Evolutionary conservation across 1,140 invertebrate genomes (phyloP), one percentile per base, ranked within the genome.

Genomic region (Drosophila pseudoobscura): DNA sequence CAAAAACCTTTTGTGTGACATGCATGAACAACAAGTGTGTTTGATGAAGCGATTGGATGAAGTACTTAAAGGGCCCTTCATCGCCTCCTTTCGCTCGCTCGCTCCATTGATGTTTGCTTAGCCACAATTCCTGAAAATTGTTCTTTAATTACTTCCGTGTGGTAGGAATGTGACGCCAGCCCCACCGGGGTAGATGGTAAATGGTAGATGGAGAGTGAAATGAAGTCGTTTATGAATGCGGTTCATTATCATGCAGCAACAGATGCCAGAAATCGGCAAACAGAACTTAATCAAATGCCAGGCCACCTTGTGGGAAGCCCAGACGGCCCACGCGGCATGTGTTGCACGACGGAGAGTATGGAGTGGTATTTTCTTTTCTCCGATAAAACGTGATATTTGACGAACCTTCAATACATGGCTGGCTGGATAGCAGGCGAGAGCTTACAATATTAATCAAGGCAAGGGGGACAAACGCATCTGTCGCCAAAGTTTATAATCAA

Each of bases 191-290:
- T 11, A 20, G 24, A 55, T 41, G 17, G 11, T 24, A 24, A 5
- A 24, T 24, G 24, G 24, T 24, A 20, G 24, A 55, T 41, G 17
- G 11, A 44, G 44, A 69, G 64, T 65, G 69, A 63, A 84, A 84
- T 77, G 80, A 60, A 79, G 75, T 70, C 71, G 80, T 74, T 83
- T 84, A 79, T 84, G 82, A 85, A 74, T 82, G 56, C 69, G 68
- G 73, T 65, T 75, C 82, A 85, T 85, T 85, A 85, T 82, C 80
- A 85, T 85, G 78, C 82, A 85, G 65, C 74, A 85, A 85, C 82
- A 85, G 82, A 82, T 87, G 74, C 57, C 60, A 46, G 59, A 60
- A 78, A 75, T 78, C 66, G 71, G 17, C 77, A 57, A 46, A 57
- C 52, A 72, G 64, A 62, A 87, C 56, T 77, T 80, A 80, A 80